Conservation (phyloP, 2,888 invertebrate species). For the Aleiodes testaceus region DNA sequence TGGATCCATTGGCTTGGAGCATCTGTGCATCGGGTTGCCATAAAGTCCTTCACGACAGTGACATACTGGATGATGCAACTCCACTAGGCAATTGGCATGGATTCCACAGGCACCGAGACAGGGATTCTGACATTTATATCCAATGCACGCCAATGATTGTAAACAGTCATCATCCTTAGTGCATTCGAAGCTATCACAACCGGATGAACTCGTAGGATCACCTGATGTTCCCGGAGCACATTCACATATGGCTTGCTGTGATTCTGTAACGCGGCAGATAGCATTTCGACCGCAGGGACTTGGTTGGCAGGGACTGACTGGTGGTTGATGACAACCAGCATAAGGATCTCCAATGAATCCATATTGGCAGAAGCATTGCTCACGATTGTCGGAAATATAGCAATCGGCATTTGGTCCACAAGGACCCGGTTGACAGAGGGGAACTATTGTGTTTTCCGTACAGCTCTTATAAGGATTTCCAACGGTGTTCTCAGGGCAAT, state of each 20-base stretch:
- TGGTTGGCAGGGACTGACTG: constrained; percentile 82
- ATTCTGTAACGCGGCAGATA: constrained; percentile 79
- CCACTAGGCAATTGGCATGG: constrained; percentile 83
- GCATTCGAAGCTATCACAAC: constrained; percentile 87
- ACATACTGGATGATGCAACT: constrained; percentile 87
- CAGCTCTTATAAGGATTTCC: constrained; percentile 90
- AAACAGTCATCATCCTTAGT: constrained; percentile 86
- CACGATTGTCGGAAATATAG: constrained; percentile 86
- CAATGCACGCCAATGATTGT: constrained; percentile 83
- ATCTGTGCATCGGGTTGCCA: constrained; percentile 86
- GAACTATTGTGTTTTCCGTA: constrained; percentile 75
- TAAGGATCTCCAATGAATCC: constrained; percentile 88
- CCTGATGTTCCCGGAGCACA: constrained; percentile 85
- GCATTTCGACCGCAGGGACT: constrained; percentile 89
- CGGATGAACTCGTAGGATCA: constrained; percentile 81
- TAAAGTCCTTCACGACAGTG: constrained; percentile 81
- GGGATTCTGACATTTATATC: constrained; percentile 86
- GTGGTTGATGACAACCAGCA: constrained; percentile 82
- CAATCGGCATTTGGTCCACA: constrained; percentile 90
- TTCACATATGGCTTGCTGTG: constrained; percentile 82
- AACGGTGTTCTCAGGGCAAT: constrained; percentile 86
- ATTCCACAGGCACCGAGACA: constrained; percentile 88
- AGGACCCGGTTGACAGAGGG: constrained; percentile 86
- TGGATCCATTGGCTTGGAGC: constrained; percentile 77
- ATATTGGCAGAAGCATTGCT: constrained; percentile 87